Conservation (phyloP, 2,888 invertebrate genomes). For the Steinernema scapterisci region DNA sequence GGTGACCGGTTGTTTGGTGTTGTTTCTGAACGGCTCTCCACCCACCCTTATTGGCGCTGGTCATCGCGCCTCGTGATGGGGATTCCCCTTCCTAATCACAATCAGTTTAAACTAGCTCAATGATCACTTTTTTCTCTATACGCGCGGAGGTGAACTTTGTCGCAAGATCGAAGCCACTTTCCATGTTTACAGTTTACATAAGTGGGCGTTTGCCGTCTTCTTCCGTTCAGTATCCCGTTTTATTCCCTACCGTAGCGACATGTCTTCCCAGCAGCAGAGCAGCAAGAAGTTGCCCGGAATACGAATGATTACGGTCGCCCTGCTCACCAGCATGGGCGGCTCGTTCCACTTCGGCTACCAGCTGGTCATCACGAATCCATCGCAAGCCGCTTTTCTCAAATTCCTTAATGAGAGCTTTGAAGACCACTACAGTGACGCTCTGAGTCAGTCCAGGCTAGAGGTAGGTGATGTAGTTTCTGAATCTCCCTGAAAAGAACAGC, state of each 20-base stretch:
- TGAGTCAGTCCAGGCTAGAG: background rate
- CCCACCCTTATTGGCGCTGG: background rate
- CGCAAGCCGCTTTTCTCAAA: constrained; percentile 51
- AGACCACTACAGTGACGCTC: constrained; percentile 35
- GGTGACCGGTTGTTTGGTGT: constrained; percentile 14
- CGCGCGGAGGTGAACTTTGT: background rate
- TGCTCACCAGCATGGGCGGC: constrained; percentile 48
- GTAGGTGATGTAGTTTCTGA: too few species aligned
- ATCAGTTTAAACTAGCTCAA: background rate
- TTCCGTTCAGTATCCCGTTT: background rate
- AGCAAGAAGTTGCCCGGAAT: constrained; percentile 24
- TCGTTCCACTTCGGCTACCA: constrained; percentile 62
- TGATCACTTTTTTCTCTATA: constrained; percentile 4
- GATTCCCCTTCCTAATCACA: constrained; percentile 10
- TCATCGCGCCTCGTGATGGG: constrained; percentile 20
- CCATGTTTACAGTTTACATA: background rate
- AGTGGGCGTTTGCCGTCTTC: background rate
- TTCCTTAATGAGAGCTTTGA: constrained; percentile 53
- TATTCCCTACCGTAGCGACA: background rate
- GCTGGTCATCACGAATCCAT: constrained; percentile 57
- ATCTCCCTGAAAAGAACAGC: too few species aligned
- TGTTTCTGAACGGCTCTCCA: constrained; percentile 19
- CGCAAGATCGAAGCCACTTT: background rate
- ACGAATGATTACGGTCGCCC: constrained; percentile 36
- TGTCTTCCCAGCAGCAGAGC: background rate